Conservation (phyloP, 2,797 vertebrate genomes). For the Kryptolebias ocellatus region DNA sequence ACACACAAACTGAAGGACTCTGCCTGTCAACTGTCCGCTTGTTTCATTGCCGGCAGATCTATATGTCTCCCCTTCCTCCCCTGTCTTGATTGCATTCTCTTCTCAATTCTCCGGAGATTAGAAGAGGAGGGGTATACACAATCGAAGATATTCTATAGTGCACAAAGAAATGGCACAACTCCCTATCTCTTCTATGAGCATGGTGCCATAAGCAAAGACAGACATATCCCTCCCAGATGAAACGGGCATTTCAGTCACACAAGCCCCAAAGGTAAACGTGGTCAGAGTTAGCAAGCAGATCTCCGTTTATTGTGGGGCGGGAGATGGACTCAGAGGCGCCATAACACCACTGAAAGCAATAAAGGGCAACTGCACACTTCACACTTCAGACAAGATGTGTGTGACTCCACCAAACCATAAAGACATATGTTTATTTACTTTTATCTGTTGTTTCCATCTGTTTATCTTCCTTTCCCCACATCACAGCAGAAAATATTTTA, state of each 20-base stretch:
- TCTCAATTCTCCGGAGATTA: constrained; percentile 57
- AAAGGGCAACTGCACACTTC: constrained; percentile 64
- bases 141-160: constrained; percentile 35
- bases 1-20: constrained; percentile 19
- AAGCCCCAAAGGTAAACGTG: constrained; percentile 72
- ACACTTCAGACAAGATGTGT: constrained; percentile 61
- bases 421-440: constrained; percentile 47
- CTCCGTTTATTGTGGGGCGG: constrained; percentile 55
- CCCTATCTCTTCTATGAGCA: constrained; percentile 48
- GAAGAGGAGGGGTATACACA: constrained; percentile 36
- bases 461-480: constrained; percentile 14
- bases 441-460: constrained; percentile 35
- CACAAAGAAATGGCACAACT: constrained; percentile 52
- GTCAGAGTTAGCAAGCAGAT: constrained; percentile 73
- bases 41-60: constrained; percentile 50
- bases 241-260: constrained; percentile 70
- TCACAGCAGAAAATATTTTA: constrained; percentile 41
- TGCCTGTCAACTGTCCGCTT: constrained; percentile 57
- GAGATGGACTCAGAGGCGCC: constrained; percentile 55
- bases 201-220: constrained; percentile 64
- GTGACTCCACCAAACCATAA: constrained; percentile 46
- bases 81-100: constrained; percentile 61
- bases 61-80: constrained; percentile 26
- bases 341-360: constrained; percentile 56
- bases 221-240: constrained; percentile 74